Percentiles rank a stretch among this genome's conserved stretches.
Evolutionary conservation across 2,888 invertebrate species (phyloP).

Genomic region (Nudaria mundana): DNA sequence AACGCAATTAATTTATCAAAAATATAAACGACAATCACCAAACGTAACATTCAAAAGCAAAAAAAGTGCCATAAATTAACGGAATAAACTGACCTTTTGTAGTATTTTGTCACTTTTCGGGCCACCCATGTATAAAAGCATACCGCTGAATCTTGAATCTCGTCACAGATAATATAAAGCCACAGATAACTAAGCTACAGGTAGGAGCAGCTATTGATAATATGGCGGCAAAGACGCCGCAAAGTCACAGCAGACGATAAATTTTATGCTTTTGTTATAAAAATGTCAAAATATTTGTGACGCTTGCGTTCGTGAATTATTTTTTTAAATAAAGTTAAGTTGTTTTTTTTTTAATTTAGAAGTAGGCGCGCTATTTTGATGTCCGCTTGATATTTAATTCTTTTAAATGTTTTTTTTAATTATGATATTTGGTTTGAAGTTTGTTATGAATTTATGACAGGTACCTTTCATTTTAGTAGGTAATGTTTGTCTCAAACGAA

Average conservation of each 20-base stretch:
- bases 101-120: slow-evolving; percentile 31
- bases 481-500: too few relatives aligned
- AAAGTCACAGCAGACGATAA: slow-evolving; percentile 34
- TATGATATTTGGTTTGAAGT: too few relatives aligned
- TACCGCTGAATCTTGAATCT: slow-evolving; percentile 14
- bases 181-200: slow-evolving; percentile 19
- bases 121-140: slow-evolving; percentile 28
- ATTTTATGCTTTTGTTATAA: slow-evolving; percentile 28
- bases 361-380: too few relatives aligned
- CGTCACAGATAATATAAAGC: background rate
- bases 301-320: slow-evolving; percentile 4
- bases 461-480: too few relatives aligned
- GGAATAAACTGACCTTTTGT: slow-evolving; percentile 20
- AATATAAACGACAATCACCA: slow-evolving; percentile 15
- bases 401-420: too few relatives aligned
- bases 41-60: slow-evolving; percentile 6
- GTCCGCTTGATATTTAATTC: too few relatives aligned
- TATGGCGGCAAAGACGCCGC: slow-evolving; percentile 21
- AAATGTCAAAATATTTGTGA: slow-evolving; percentile 35
- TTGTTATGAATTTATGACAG: too few relatives aligned
- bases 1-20: slow-evolving; percentile 33
- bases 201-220: too few relatives aligned
- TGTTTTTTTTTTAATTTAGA: too few relatives aligned
- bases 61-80: slow-evolving; percentile 25
- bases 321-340: background rate